Base-by-base conservation (phyloP, 2,888 invertebrate species). In the Bhutanitis thaidina region DNA sequence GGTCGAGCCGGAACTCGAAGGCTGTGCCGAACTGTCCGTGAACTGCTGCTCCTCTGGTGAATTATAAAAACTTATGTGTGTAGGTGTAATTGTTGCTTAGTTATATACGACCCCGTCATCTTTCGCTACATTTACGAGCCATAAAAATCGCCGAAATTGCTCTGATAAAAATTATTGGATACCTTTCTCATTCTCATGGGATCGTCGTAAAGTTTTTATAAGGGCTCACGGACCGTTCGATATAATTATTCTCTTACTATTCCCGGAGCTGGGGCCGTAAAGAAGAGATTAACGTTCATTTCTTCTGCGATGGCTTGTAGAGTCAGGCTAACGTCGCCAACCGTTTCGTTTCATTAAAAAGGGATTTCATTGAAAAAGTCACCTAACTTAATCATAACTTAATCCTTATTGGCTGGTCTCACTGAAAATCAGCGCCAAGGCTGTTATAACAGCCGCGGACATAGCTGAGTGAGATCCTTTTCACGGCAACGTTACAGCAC, bases 91-190 rank as follows among this genome's bases (percentile, higher is more conserved):
- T 34, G 12, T 34, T 12, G 12, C 12, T 34, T 10, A 12, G 12
- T 12, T 34, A 13, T 34, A 34, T 34, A 7, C 7, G 7, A 34
- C 3, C 34, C 1, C 7, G 34, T 12, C 27, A 25, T 25, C 35
- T 25, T n/a, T 35, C 35, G n/a, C 34, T 44, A 44, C 27, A 14
- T 47, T 47, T 39, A 46, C 20, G 32, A 38, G 20, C 47, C 34
- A 47, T 40, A 47, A 47, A 47, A 20, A 39, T 12, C 27, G 25
- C 27, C 27, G 34, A 39, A 50, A 50, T 25, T 34, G 43, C 39
- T 27, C 29, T 12, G 50, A 50, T 50, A 50, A 39, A 50, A 50
- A 44, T 44, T 30, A 50, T 44, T 50, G 44, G 44, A 35, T 40
- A 47, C 34, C 30, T 14, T 29, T 34, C 44, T 9, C 7, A 27